Base-by-base conservation (phyloP, 2,797 vertebrate species). In the Phoeniculus purpureus region DNA sequence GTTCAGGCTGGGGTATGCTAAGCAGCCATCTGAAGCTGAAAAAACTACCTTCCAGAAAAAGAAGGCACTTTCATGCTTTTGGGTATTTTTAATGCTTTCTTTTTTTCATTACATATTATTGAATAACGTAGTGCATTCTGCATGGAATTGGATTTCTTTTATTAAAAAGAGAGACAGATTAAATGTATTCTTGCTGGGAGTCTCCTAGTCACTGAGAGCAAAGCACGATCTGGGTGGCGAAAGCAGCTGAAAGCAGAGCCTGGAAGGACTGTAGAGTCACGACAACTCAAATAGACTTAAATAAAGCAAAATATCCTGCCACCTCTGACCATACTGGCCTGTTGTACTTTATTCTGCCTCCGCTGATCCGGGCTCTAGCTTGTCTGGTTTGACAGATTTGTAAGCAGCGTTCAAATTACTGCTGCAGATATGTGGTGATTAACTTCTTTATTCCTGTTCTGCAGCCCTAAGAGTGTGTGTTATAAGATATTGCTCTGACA, bases 401-500 rank as follows among this genome's bases (percentile, higher is more conserved):
- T 81, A 84, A 96, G 92, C 54, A 95, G 55, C 79, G 79, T 78
- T 91, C 66, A 83, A 94, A 95, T 96, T 91, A 92, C 48, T 77
- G 43, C 66, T 86, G 60, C 78, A 79, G 80, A 71, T 95, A 59
- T n/a, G 48, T 81, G 84, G 76, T 87, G 87, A 96, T 96, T 95
- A 94, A 94, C 64, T 81, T 92, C 74, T 94, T 72, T 64, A 84
- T 70, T 95, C 92, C 52, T 93, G 52, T 96, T 91, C 92, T 89
- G 84, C 66, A 83, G 10, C 80, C 45, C 31, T 51, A 90, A 48
- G 51, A 54, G 73, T 89, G 4, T 58, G 54, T 77, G 26, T 87
- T 93, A 56, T 78, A 31, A 55, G 80, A 76, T 72, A 81, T 31
- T 84, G 51, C 85, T 80, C 68, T 71, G 89, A 92, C 84, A 87